Evolutionary conservation across 2,888 invertebrate genomes (phyloP), one percentile per base, ranked within the genome.

Genomic region (Chirona hameri): DNA sequence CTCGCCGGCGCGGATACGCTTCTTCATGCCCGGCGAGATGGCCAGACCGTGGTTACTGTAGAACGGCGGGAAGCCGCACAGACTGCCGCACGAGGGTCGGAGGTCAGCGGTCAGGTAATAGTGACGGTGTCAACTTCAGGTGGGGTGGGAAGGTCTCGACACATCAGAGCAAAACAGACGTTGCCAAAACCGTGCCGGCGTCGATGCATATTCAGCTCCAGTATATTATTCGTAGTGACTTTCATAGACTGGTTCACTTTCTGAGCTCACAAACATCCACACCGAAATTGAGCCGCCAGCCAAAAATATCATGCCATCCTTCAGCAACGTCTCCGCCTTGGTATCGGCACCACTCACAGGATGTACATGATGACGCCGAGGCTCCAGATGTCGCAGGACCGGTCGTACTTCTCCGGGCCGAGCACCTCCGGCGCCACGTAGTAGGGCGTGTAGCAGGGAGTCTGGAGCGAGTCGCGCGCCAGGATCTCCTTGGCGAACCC

Each of bases 321-420:
- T 39, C 7, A 39, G 39, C 39, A 39, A 39, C 39, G 39, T 39
- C 39, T n/a, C 39, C 39, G 39, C 39, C 39, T 5, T 39, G 39
- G 2, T 39, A 39, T 7, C 46, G 24, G 21, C 81, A 85, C 81
- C 85, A 90, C 93, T 92, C 89, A 93, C 90, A 99, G 90, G 87
- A 99, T 99, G 88, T 99, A 99, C 97, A 98, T 99, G 84, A 99
- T 99, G 52, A 99, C 99, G 39, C 99, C 99, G 83, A 99, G 90
- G 0, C 98, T 98, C 99, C 99, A 99, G 87, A 99, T 94, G 90
- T 99, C 99, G 90, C 99, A 99, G 85, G 97, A 97, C 88, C 97
- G 98, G 90, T 99, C 99, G 88, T 99, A 99, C 87, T 97, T 98
- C 88, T 97, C 97, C 10, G 98, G 96, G 2, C 98, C 98, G 82